Evolutionary conservation across 2,888 invertebrate genomes (phyloP), one percentile per base, ranked within the genome.

Genomic region (Lucinisca nassula): DNA sequence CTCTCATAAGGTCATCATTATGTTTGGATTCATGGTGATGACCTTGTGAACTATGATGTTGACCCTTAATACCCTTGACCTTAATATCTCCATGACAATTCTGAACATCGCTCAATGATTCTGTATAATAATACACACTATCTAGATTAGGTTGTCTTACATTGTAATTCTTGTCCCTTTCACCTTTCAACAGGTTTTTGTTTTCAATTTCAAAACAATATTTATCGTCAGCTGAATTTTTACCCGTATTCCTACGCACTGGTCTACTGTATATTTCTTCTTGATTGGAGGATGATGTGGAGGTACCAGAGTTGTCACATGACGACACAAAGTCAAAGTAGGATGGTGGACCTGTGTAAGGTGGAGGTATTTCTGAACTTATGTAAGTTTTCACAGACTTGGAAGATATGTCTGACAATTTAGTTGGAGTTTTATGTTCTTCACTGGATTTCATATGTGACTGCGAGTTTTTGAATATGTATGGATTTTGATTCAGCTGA

Each of bases 321-420:
- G 90, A 88, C 32, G 93, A 90, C 6, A 92, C 86, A 87, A 92
- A 91, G 37, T 93, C 91, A 30, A 88, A 82, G 79, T 93, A 93
- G 14, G 93, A 92, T 6, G 94, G 94, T 0, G 94, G 93, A 6
- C 91, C 91, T 12, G 93, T 89, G 83, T 93, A 94, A 0, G 93
- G 93, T 2, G 94, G 93, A 6, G 91, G 92, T 27, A 79, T 79
- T 30, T 91, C 89, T 37, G 76, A 30, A 14, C 85, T 24, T 17
- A 45, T 17, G 17, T 49, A 45, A 30, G 24, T 74, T 74, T 74
- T 74, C 24, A 58, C 24, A 38, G 70, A 51, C 24, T 49, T 40
- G 24, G 79, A 55, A 32, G 70, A 51, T 14, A 67, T n/a, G 27
- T 70, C 76, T 38, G 67, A 35, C 21, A 40, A 14, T 35, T 74